These are phyloP conservation scores for Drosophila santomea DNA, from an alignment of 1,140 invertebrate species.

Conservation along the genomic window DNA sequence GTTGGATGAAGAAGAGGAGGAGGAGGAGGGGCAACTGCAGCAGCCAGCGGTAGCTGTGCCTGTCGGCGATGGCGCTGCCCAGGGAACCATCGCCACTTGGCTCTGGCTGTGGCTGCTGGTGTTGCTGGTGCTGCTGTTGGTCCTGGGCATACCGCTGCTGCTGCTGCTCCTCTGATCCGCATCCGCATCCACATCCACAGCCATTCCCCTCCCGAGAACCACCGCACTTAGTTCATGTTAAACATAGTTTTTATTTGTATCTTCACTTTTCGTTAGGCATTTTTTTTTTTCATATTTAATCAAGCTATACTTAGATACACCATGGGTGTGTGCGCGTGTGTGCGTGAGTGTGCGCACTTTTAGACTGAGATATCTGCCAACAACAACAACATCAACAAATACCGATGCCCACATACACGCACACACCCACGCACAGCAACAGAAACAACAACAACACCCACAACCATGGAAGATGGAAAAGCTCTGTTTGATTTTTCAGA, in stretches of 20 bases:
- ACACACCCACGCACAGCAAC: conserved; percentile 9
- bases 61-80: neutral
- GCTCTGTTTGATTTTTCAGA: conserved; percentile 61
- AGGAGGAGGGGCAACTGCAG: neutral
- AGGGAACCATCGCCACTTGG: conserved; percentile 1
- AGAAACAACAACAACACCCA: conserved; percentile 1
- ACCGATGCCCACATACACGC: conserved; percentile 23
- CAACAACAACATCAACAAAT: conserved; percentile 31
- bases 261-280: conserved; percentile 18
- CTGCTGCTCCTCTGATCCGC: conserved; percentile 20
- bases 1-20: neutral
- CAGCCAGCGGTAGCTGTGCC: conserved; percentile 5
- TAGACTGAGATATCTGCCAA: conserved; percentile 76
- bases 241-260: conserved; percentile 31
- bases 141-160: conserved; percentile 29
- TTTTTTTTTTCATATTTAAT: conserved; percentile 31
- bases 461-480: conserved; percentile 15
- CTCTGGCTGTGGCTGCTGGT: conserved; percentile 32
- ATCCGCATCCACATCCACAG: neutral
- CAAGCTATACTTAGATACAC: conserved; percentile 5
- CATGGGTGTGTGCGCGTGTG: conserved; percentile 2
- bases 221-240: conserved; percentile 65
- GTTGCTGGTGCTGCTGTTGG: conserved; percentile 45
- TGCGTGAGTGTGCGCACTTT: conserved; percentile 25
- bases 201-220: conserved; percentile 26